A percentile compares a stretch with the other conserved stretches of the same genome.
These are phyloP conservation scores for Ypsolopha scabrella DNA, from an alignment of 2,888 invertebrate genomes.

Conservation along the genomic window DNA sequence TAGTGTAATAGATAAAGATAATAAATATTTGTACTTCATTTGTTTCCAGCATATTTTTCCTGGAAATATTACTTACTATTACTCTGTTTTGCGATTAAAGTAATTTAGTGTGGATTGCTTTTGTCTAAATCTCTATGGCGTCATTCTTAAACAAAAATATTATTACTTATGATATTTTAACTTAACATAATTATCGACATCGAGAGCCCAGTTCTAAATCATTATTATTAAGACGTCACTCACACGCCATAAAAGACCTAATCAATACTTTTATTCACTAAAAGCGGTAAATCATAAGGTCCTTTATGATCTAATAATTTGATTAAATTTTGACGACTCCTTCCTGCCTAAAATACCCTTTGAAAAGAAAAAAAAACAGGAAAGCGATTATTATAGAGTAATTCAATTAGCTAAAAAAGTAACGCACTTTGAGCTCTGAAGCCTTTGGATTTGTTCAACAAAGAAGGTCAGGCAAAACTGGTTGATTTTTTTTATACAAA, in stretches of 20 bases:
- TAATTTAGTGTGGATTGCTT: no score
- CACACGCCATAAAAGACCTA: background rate
- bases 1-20: no score
- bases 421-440: conserved; percentile 19
- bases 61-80: no score
- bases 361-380: conserved; percentile 30
- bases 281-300: conserved; percentile 38
- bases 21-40: no score
- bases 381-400: conserved; percentile 40
- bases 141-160: no score
- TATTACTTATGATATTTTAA: no score
- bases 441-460: background rate
- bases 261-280: background rate
- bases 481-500: conserved; percentile 4
- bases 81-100: no score
- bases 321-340: conserved; percentile 60
- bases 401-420: conserved; percentile 41
- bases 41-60: no score
- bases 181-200: no score
- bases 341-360: conserved; percentile 35
- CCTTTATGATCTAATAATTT: conserved; percentile 44
- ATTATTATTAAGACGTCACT: background rate
- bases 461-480: background rate
- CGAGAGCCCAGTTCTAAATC: background rate
- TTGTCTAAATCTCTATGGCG: no score